Base-by-base conservation (phyloP, 2,888 invertebrate species). In the Pteria penguin region DNA sequence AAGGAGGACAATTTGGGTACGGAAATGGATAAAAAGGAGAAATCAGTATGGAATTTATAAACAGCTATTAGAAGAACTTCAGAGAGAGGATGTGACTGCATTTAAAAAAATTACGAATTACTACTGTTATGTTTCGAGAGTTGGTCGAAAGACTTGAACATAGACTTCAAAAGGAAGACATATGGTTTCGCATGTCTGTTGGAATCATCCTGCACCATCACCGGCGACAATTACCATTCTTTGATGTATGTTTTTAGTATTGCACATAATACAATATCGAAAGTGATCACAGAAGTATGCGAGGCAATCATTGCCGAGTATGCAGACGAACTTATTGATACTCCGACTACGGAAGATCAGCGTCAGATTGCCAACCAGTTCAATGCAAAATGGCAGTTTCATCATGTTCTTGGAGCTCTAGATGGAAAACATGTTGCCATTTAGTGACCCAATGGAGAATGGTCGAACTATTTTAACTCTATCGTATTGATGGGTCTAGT, bases 1-100 rank as follows among this genome's bases (percentile, higher is more conserved):
- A 61, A 24, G 22, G 57, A 22, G 61, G 14, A 26, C 45, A 54
- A 62, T 71, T 3, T 62, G 62, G 63, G 71, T 71, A 18, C 26
- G 62, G 24, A 18, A 71, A 14, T 71, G 62, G 62, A 27, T 71
- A 54, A 24, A 18, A 29, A 4, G 65, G n/a, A 36, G 63, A 24
- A 18, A n/a, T 29, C 29, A 63, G 36, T 66, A 54, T 65, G 72
- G 72, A 4, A 31, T 63, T n/a, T 72, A 72, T 65, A 65, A 63
- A 55, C 72, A 72, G 52, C 45, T 72, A 5, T 26, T 72, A 45
- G 63, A 65, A 52, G 57, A 65, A 33, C 58, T 63, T 24, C 22
- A 52, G 4, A 18, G 57, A 32, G 72, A 72, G 27, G 57, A 63
- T 31, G 18, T 14, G 24, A 45, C 29, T 14, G 3, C 54, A 4